Percentiles rank a stretch among this genome's conserved stretches.
Conservation (phyloP, 2,888 invertebrate species). For the Macaria liturata region DNA sequence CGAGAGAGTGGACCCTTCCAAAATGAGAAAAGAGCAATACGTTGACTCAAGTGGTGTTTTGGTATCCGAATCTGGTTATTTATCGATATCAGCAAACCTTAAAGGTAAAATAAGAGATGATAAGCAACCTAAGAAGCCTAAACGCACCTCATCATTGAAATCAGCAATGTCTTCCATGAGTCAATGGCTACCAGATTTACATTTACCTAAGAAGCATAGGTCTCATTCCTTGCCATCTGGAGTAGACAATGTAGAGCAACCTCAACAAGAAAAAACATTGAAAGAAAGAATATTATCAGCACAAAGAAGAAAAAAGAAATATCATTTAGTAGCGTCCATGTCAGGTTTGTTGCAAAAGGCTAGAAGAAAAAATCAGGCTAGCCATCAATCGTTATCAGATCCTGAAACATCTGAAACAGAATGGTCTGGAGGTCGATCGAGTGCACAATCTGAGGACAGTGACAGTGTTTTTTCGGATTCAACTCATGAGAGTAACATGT, state of each 20-base stretch:
- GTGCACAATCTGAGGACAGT: constrained; percentile 90
- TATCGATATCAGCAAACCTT: constrained; percentile 88
- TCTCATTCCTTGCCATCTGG: constrained; percentile 92
- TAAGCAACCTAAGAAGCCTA: constrained; percentile 86
- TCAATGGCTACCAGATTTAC: constrained; percentile 91
- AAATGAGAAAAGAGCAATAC: constrained; percentile 71
- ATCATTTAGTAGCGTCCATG: constrained; percentile 91
- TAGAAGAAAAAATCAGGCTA: constrained; percentile 85
- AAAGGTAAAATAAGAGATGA: constrained; percentile 75
- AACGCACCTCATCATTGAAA: constrained; percentile 88
- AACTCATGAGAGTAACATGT: constrained; percentile 85
- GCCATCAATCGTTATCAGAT: constrained; percentile 88
- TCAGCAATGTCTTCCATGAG: constrained; percentile 92
- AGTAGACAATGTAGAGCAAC: constrained; percentile 81
- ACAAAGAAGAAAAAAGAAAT: constrained; percentile 89
- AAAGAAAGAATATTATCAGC: constrained; percentile 76
- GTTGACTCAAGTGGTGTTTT: constrained; percentile 81
- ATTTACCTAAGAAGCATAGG: constrained; percentile 89
- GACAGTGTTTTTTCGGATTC: constrained; percentile 89
- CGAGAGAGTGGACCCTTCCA: constrained; percentile 60
- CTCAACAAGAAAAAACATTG: constrained; percentile 73
- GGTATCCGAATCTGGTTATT: constrained; percentile 90
- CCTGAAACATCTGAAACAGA: constrained; percentile 90
- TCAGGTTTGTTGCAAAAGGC: constrained; percentile 94
- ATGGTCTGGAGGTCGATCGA: constrained; percentile 84